Evolutionary conservation across 2,113 vertebrate species (phyloP).

Genomic region (Bubo scandiacus): DNA sequence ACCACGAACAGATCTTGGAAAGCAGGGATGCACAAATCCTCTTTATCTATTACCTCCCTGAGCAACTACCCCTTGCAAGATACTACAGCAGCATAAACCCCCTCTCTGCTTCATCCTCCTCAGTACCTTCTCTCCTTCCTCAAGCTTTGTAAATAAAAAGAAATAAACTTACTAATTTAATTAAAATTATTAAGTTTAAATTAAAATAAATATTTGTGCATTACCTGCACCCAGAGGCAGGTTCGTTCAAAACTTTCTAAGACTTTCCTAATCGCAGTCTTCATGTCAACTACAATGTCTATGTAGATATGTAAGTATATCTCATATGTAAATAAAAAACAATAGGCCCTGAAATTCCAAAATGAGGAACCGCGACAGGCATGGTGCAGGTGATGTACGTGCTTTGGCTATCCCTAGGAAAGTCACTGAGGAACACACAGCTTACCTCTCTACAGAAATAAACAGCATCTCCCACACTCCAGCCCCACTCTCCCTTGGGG

Average conservation of each 20-base stretch:
- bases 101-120: not conserved
- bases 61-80: not conserved
- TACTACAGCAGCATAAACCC: not conserved
- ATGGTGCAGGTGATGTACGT: fast-evolving
- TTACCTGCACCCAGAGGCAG: not conserved
- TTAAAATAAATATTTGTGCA: not conserved
- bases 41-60: no score
- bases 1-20: not conserved
- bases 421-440: not conserved
- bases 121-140: not conserved
- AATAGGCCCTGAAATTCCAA: not conserved
- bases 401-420: not conserved
- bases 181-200: not conserved
- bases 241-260: not conserved
- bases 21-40: not conserved
- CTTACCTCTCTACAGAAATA: not conserved
- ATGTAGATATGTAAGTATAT: not conserved
- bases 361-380: not conserved
- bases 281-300: not conserved
- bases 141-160: not conserved
- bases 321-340: not conserved
- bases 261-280: not conserved
- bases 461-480: not conserved
- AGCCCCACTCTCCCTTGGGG: not conserved
- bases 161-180: not conserved